phyloP scores from a whole-genome alignment of 2,797 vertebrate genomes.

The Meda fulgida region DNA sequence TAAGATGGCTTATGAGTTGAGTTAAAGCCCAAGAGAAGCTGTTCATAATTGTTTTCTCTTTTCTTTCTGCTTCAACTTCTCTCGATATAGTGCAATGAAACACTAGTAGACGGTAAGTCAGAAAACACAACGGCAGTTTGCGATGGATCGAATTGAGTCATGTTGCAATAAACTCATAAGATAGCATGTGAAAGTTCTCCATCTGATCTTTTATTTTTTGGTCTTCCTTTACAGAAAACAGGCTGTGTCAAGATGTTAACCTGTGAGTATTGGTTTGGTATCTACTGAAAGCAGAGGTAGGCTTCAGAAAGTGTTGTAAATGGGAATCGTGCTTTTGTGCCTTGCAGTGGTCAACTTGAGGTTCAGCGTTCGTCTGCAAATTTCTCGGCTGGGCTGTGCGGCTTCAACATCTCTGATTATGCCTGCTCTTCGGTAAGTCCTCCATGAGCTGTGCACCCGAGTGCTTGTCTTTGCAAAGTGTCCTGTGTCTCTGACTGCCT shows the following conservation, averaged over 20 bases:
- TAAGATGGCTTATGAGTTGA: not conserved
- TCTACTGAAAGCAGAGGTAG: not conserved
- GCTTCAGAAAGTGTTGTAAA: not conserved
- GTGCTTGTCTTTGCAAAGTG: not conserved
- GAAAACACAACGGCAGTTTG: not conserved
- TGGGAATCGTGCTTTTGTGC: not conserved
- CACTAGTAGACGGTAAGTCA: conserved; percentile 24
- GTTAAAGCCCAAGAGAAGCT: too few species aligned
- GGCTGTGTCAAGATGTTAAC: conserved; percentile 27
- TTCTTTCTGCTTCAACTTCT: not conserved
- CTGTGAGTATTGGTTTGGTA: not conserved
- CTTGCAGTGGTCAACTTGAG: conserved; percentile 37
- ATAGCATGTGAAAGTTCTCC: too few species aligned
- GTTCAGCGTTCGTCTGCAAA: not conserved
- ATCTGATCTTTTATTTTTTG: not conserved
- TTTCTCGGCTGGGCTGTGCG: conserved; percentile 46
- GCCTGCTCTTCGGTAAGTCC: conserved; percentile 63
- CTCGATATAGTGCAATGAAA: conserved; percentile 33
- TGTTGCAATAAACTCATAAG: too few species aligned
- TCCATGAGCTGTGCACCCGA: not conserved
- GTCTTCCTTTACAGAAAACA: not conserved
- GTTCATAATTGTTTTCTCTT: not conserved
- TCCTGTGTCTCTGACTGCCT: not conserved
- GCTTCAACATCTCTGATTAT: conserved; percentile 48
- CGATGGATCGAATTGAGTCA: too few species aligned